These are phyloP conservation scores for Mastomys coucha DNA, from an alignment of 2,113 vertebrate genomes.

Conservation along the genomic window DNA sequence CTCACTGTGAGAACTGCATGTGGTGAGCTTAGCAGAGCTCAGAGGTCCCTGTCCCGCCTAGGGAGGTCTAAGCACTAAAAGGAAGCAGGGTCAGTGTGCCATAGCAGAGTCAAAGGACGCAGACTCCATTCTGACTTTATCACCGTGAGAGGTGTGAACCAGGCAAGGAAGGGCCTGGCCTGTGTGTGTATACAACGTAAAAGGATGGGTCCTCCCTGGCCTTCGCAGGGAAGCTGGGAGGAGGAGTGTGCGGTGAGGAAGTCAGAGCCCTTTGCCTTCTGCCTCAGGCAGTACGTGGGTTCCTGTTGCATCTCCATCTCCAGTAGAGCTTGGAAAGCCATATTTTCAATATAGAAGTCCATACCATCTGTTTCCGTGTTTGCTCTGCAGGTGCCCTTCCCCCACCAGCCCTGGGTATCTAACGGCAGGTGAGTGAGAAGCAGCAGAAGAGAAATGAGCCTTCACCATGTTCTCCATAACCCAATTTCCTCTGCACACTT, in stretches of 20 bases:
- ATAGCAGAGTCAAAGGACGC: background rate
- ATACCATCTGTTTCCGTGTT: background rate
- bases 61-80: background rate
- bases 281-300: background rate
- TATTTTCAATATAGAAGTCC: background rate
- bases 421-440: slow-evolving; percentile 18
- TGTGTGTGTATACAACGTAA: accelerated
- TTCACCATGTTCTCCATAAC: background rate
- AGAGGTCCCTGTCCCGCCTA: background rate
- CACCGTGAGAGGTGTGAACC: background rate
- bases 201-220: too few species aligned
- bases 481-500: slow-evolving; percentile 54
- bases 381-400: background rate
- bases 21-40: accelerated
- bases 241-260: background rate
- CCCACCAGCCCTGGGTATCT: background rate
- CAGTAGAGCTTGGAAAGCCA: background rate
- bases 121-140: background rate
- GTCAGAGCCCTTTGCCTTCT: background rate
- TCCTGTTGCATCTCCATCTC: background rate
- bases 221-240: background rate
- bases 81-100: background rate
- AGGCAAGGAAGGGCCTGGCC: background rate
- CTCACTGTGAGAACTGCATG: background rate
- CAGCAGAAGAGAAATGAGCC: background rate